A percentile compares a stretch with the other conserved stretches of the same genome.
These are phyloP conservation scores for Electrophaes corylata DNA, from an alignment of 2,888 invertebrate species.

Conservation along the genomic window DNA sequence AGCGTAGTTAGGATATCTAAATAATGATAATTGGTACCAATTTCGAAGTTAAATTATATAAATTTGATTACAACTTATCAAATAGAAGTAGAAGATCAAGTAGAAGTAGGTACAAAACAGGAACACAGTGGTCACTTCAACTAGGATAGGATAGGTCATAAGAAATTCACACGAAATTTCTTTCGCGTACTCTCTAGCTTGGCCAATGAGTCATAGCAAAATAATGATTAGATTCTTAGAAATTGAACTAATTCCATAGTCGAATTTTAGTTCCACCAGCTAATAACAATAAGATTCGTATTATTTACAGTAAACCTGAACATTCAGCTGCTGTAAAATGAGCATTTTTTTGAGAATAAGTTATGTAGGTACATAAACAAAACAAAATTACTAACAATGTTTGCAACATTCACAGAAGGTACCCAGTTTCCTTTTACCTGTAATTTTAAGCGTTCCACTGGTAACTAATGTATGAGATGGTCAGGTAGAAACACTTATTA, in stretches of 20 bases:
- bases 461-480: background rate
- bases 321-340: background rate
- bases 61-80: no score
- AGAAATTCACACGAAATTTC: constrained; percentile 5
- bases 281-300: background rate
- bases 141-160: background rate
- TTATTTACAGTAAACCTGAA: background rate
- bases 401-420: background rate
- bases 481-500: background rate
- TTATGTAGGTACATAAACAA: no score
- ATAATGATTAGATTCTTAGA: background rate
- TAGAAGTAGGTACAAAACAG: no score
- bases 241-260: background rate
- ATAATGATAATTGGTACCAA: no score
- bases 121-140: no score
- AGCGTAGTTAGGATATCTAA: no score
- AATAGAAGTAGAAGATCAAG: no score
- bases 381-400: background rate
- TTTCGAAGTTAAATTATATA: no score
- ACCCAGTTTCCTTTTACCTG: constrained; percentile 11
- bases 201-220: constrained; percentile 11
- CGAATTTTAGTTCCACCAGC: no score
- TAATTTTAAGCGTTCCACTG: constrained; percentile 4
- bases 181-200: background rate
- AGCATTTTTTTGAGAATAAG: background rate